Conservation (phyloP, 1,140 invertebrate genomes). For the Nephila pilipes region DNA sequence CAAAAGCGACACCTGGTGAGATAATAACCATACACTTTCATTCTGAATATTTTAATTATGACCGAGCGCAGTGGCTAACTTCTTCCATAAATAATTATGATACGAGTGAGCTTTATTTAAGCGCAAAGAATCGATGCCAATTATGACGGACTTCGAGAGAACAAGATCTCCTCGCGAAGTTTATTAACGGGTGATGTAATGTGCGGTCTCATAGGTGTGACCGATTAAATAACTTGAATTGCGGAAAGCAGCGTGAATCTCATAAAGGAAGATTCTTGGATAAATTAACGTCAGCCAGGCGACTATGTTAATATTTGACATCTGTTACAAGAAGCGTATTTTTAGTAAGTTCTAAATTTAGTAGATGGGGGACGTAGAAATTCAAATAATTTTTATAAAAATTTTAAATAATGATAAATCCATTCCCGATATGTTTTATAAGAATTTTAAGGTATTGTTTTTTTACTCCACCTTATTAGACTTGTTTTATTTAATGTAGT, state of each 20-base stretch:
- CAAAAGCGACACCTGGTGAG: background rate
- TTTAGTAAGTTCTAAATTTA: background rate
- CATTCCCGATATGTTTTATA: background rate
- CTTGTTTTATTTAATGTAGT: too few relatives aligned
- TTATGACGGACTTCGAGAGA: background rate
- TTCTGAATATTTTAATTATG: background rate
- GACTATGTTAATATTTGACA: too few relatives aligned
- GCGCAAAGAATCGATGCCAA: background rate
- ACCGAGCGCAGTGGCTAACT: background rate
- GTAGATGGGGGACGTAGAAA: background rate
- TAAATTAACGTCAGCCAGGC: background rate
- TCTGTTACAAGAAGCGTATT: background rate
- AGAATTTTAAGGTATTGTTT: too few relatives aligned
- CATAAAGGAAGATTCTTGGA: background rate
- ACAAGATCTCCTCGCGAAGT: background rate
- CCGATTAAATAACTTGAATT: background rate
- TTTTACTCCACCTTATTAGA: too few relatives aligned
- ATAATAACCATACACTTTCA: background rate
- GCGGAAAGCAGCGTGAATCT: background rate
- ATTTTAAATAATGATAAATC: background rate
- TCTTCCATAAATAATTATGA: constrained; percentile 26
- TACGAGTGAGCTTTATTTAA: background rate
- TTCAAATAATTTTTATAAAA: background rate
- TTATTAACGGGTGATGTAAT: background rate
- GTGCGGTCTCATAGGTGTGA: background rate